phyloP scores from a whole-genome alignment of 2,888 invertebrate genomes.

The Aporophyla lueneburgensis region DNA sequence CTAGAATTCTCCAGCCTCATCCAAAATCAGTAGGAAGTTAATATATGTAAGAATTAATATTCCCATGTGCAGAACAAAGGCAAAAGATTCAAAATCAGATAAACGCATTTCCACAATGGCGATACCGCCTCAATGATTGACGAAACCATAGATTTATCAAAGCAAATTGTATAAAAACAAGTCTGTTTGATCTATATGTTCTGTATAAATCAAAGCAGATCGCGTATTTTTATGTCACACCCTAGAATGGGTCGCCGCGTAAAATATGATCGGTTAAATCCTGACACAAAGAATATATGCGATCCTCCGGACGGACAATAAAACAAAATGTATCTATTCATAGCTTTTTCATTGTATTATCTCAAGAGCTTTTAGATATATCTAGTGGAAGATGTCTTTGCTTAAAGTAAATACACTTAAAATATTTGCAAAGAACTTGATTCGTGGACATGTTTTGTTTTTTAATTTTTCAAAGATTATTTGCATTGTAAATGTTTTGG shows the following conservation, averaged over 20 bases:
- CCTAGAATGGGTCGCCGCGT: slow-evolving; percentile 72
- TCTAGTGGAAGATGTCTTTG: slow-evolving; percentile 23
- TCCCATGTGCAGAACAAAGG: too few species aligned
- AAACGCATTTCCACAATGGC: slow-evolving; percentile 3
- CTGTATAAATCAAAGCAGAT: slow-evolving; percentile 77
- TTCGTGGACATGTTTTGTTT: not conserved
- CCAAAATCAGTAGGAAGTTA: too few species aligned
- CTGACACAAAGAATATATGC: slow-evolving; percentile 76
- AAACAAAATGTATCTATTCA: slow-evolving; percentile 71
- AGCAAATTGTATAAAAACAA: slow-evolving; percentile 73
- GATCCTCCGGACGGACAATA: slow-evolving; percentile 72
- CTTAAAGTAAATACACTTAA: slow-evolving; percentile 13
- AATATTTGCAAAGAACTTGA: slow-evolving; percentile 14
- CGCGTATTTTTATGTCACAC: slow-evolving; percentile 78
- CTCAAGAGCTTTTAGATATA: slow-evolving; percentile 50
- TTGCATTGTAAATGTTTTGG: not conserved
- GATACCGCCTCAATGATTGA: slow-evolving; percentile 33
- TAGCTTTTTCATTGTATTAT: slow-evolving; percentile 52
- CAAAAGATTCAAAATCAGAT: too few species aligned
- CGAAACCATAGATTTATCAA: slow-evolving; percentile 67
- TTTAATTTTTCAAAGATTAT: not conserved
- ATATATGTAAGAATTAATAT: too few species aligned
- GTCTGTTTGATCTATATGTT: slow-evolving; percentile 74
- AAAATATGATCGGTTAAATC: slow-evolving; percentile 81
- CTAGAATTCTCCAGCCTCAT: too few species aligned